Evolutionary conservation across 2,113 vertebrate species (phyloP).

Genomic region (Phalacrocorax aristotelis): DNA sequence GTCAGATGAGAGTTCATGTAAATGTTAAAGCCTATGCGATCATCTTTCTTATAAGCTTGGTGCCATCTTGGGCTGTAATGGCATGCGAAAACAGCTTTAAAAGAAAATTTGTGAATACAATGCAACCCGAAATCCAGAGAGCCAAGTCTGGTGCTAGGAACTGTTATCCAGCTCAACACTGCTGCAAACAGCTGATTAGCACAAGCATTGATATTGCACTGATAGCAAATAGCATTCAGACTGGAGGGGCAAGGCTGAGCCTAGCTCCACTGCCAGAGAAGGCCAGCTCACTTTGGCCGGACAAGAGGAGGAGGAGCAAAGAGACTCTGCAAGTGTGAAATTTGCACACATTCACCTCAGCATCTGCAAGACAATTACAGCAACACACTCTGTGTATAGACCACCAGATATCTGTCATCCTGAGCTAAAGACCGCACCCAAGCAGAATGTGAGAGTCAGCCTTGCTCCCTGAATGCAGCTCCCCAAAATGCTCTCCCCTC

Average conservation of each 20-base stretch:
- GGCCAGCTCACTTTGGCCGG: not conserved
- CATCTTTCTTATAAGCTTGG: not conserved
- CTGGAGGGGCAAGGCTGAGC: not conserved
- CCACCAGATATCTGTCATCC: not conserved
- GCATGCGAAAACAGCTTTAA: not conserved
- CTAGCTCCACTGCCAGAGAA: not conserved
- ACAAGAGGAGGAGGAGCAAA: not conserved
- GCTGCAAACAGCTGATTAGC: not conserved
- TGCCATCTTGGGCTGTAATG: not conserved
- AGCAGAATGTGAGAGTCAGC: not conserved
- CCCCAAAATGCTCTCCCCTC: accelerated
- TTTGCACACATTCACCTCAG: not conserved
- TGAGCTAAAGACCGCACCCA: not conserved
- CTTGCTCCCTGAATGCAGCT: not conserved
- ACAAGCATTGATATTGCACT: not conserved
- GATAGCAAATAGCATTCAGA: not conserved
- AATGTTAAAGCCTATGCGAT: not conserved
- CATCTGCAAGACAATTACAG: not conserved
- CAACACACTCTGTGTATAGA: not conserved
- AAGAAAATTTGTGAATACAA: not conserved
- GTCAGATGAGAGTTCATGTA: not conserved
- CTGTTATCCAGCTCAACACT: not conserved
- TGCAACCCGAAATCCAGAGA: not conserved
- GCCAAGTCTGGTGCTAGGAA: not conserved
- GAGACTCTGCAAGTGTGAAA: accelerated